Evolutionary conservation across 2,888 invertebrate genomes (phyloP).

Genomic region (Cryptus armator): DNA sequence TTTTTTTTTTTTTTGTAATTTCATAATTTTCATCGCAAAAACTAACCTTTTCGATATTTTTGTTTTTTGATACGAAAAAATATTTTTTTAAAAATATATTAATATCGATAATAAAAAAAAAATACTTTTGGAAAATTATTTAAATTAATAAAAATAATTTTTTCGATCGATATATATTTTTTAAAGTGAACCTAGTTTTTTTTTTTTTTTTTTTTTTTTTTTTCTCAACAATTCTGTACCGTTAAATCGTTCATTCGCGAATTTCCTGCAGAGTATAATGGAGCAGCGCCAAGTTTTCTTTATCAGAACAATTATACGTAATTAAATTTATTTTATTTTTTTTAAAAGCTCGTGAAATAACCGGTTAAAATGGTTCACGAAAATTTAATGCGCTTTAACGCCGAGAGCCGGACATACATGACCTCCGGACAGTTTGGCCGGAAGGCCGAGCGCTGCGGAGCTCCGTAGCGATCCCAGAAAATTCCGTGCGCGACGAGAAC

Average conservation of each 20-base stretch:
- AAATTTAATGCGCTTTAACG: conserved; percentile 76
- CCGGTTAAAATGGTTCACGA: conserved; percentile 79
- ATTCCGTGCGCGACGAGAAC: conserved; percentile 35
- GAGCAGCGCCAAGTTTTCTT: neutral
- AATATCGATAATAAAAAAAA: too few relatives aligned
- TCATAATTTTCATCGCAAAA: neutral
- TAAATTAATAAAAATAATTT: too few relatives aligned
- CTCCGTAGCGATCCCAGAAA: conserved; percentile 43
- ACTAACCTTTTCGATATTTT: neutral
- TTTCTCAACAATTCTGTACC: neutral
- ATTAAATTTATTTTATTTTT: neutral
- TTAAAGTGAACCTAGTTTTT: too few relatives aligned
- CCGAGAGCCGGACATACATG: conserved; percentile 9
- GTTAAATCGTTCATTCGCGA: neutral
- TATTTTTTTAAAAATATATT: too few relatives aligned
- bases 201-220: too few relatives aligned
- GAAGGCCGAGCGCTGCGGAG: neutral
- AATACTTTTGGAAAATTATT: too few relatives aligned
- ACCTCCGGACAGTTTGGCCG: neutral
- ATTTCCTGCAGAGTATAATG: neutral
- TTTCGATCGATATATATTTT: too few relatives aligned
- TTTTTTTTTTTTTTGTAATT: too few relatives aligned
- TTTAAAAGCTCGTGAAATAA: conserved; percentile 25
- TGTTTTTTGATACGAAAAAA: too few relatives aligned
- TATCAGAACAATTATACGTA: neutral